Evolutionary conservation across 2,113 vertebrate species (phyloP), one percentile per base, ranked within the genome.

Genomic region (Cynopterus brachyotis): DNA sequence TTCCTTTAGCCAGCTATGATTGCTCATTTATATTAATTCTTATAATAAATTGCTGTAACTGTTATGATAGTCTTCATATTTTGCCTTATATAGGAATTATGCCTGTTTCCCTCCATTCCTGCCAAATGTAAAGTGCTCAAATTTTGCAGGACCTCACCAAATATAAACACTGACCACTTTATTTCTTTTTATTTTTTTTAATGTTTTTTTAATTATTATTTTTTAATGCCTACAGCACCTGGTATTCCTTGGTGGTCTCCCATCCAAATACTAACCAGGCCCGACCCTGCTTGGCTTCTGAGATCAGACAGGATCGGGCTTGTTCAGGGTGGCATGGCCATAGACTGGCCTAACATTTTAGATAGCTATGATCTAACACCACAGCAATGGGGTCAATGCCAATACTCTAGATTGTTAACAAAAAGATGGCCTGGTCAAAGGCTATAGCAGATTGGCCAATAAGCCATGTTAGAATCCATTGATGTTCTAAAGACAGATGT

Each of bases 21-120:
- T 62, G 19, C 81, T 40, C 47, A 79, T 84, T 95, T 95, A 89
- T 53, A 78, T 89, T 89, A 92, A 79, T 42, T 96, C 37, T 30
- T 84, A 10, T n/a, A 40, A 62, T 9, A 96, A 67, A 28, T 73
- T 83, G 35, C 45, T 88, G 40, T 37, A 40, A 4, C 20, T 79
- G 47, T 73, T 95, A 42, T 10, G 10, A 78, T 75, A 82, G 30
- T 82, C 6, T 69, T 37, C 53, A 75, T 78, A 94, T 80, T 92
- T 89, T 90, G 32, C 40, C 62, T 73, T 80, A 20, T 64, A 57
- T 5, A 94, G 70, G 62, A 83, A 92, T 50, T 73, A 60, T 37
- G 62, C 69, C 42, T 57, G 40, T 35, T 73, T 88, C 20, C 11
- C 78, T 79, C 12, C 12, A 75, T 59, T 86, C 69, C n/a, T 90